Base-by-base conservation (phyloP, 1,140 invertebrate genomes). In the Cydia splendana region DNA sequence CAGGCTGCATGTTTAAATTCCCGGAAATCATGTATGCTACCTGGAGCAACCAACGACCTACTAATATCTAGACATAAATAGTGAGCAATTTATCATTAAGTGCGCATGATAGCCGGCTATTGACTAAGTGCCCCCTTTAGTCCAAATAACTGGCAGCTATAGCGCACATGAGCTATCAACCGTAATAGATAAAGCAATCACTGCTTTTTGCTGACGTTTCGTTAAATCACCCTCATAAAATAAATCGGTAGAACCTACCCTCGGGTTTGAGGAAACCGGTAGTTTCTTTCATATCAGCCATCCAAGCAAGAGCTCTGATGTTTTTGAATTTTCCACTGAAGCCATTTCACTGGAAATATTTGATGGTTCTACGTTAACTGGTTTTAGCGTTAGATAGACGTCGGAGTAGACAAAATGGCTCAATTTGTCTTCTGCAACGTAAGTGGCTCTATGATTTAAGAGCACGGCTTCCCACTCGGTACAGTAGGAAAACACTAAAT, bases 391-490 rank as follows among this genome's bases (percentile, higher is more conserved):
- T 65, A 80, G 79, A 75, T 81, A 83, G 73, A 79, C 78, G 78
- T 79, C 80, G 78, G 77, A 81, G 71, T 53, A 77, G 71, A 82
- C 79, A 79, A 82, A 88, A 87, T 83, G 76, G 80, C 82, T 85
- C 84, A 87, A 88, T 87, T 85, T 85, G 82, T 84, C 86, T 82
- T 85, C 74, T 42, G 51, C 53, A 75, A 77, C 78, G 80, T 85
- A 85, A 87, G 81, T 87, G 84, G 82, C 80, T 80, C 73, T 79
- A 82, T 87, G 87, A 88, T 87, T 87, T 87, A 86, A 80, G 79
- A 80, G 78, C 81, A 81, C 69, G 78, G 83, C 84, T 84, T 20
- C 78, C 84, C 85, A 82, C 65, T 77, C 51, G 74, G 80, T 79
- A 81, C 74, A 71, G 78, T 82, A 83, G 83, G 82, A 82, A 84